phyloP scores from a whole-genome alignment of 2,888 invertebrate species.

The Bimastos eiseni region DNA sequence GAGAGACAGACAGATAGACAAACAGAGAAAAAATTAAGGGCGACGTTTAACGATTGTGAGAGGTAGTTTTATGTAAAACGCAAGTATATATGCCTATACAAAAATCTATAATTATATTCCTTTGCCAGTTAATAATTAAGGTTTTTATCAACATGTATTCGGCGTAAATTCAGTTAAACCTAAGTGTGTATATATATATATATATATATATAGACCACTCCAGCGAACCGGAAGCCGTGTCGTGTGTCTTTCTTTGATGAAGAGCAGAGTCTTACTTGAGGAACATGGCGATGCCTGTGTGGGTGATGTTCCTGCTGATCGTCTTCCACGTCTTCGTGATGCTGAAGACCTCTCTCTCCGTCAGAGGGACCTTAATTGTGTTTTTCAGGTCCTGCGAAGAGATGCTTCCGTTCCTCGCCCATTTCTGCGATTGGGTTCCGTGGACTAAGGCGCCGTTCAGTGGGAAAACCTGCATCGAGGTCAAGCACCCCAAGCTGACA shows the following conservation, averaged over 20 bases:
- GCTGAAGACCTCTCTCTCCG: conserved; percentile 44
- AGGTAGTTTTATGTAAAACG: no score
- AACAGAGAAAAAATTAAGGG: no score
- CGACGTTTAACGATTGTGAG: no score
- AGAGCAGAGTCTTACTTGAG: conserved; percentile 39
- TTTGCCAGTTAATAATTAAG: no score
- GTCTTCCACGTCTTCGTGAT: conserved; percentile 46
- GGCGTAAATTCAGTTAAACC: no score
- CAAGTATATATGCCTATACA: no score
- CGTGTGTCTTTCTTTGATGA: neutral
- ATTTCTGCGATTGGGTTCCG: neutral
- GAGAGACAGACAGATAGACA: no score
- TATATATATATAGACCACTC: no score
- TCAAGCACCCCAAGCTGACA: conserved; percentile 30
- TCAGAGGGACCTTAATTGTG: conserved; percentile 13
- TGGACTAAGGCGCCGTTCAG: neutral
- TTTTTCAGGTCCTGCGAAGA: neutral
- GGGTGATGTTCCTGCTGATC: conserved; percentile 45
- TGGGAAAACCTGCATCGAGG: conserved; percentile 35
- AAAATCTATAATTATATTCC: no score
- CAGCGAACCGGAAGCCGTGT: no score
- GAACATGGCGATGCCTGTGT: conserved; percentile 46
- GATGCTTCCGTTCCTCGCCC: neutral
- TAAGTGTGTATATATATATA: no score
- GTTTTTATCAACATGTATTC: no score